phyloP scores from a whole-genome alignment of 2,888 invertebrate species.

The Sarcophaga rosellei region DNA sequence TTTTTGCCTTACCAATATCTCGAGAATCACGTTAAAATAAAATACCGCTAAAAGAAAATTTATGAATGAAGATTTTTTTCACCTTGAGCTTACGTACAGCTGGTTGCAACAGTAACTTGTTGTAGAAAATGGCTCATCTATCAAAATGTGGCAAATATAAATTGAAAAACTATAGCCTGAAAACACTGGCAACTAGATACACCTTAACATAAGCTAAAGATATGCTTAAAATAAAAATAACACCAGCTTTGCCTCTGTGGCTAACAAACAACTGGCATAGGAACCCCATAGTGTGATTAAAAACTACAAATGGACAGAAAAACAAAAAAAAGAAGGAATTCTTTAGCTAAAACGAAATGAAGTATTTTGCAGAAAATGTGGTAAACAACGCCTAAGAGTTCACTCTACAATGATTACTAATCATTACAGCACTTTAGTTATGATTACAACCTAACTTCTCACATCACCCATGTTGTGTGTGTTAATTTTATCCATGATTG shows the following conservation, averaged over 20 bases:
- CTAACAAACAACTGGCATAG: constrained; percentile 25
- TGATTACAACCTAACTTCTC: no score
- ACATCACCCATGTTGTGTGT: no score
- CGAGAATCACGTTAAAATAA: constrained; percentile 17
- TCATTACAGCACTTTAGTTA: no score
- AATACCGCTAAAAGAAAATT: constrained; percentile 62
- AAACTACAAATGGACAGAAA: constrained; percentile 33
- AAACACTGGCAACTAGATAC: constrained; percentile 60
- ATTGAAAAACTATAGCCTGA: constrained; percentile 68
- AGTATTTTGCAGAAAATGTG: no score
- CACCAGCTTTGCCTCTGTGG: constrained; percentile 1
- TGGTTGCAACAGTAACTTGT: constrained; percentile 33
- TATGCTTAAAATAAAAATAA: background rate
- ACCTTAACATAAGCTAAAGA: constrained; percentile 41
- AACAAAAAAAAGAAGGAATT: background rate
- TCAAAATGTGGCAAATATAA: constrained; percentile 69
- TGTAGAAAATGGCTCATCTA: constrained; percentile 57
- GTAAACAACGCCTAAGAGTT: no score
- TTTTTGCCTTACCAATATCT: background rate
- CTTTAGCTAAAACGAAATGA: no score
- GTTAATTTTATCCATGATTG: no score
- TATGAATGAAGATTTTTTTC: constrained; percentile 64
- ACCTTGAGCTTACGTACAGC: constrained; percentile 34
- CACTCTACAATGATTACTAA: no score
- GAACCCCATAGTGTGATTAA: constrained; percentile 68